Conservation (phyloP, 2,888 invertebrate genomes). For the Siphlonurus alternatus region DNA sequence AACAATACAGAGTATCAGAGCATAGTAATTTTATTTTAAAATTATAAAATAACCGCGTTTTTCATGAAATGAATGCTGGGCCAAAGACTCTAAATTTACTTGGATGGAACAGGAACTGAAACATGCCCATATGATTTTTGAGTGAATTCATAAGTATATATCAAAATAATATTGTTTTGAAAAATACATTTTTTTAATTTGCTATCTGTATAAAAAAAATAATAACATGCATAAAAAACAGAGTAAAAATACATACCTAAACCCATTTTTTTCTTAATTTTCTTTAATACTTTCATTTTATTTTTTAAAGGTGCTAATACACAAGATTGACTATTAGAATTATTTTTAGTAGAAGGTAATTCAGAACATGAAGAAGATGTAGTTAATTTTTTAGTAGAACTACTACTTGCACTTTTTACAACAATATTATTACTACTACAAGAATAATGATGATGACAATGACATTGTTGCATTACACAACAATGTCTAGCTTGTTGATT, state of each 20-base stretch:
- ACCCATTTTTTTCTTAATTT: conserved; percentile 74
- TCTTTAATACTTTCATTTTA: conserved; percentile 82
- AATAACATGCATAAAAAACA: not conserved
- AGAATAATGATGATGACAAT: not conserved
- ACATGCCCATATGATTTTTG: too few species aligned
- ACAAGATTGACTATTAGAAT: conserved; percentile 16
- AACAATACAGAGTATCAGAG: too few species aligned
- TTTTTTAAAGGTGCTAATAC: conserved; percentile 34
- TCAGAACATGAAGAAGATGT: too few species aligned
- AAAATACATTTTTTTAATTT: too few species aligned
- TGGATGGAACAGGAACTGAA: too few species aligned
- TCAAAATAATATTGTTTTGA: too few species aligned
- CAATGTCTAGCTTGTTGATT: not conserved
- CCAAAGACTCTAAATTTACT: too few species aligned
- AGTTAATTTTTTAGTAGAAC: not conserved
- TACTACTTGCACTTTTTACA: not conserved
- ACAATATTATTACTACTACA: not conserved
- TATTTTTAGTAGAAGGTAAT: not conserved
- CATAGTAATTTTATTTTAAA: too few species aligned
- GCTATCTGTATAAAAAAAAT: too few species aligned
- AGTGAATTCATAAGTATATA: too few species aligned
- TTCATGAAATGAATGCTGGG: too few species aligned
- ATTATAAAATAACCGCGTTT: too few species aligned
- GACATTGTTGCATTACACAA: not conserved
- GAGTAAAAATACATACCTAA: conserved; percentile 47